Base-by-base conservation (phyloP, 2,797 vertebrate species). In the Pterois miles region DNA sequence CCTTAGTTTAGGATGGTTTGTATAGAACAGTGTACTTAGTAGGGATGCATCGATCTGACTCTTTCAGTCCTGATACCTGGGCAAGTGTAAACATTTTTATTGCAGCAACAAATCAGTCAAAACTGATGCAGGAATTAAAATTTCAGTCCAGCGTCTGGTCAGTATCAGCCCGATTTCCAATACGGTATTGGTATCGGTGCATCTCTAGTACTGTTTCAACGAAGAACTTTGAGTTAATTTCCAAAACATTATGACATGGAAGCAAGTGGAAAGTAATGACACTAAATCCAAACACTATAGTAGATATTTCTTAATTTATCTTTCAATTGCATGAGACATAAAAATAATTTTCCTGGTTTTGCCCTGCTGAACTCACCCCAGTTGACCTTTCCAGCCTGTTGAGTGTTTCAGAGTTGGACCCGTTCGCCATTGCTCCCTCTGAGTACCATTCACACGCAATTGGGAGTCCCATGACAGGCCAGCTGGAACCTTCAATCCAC, bases 401-500 rank as follows among this genome's bases (percentile, higher is more conserved):
- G 78, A 87, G 76, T 85, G 88, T 92, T 91, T 85, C 71, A 83
- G 72, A 74, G 71, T 86, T 89, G 81, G 79, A 81, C 65, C 86
- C 59, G 86, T 86, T 88, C 80, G 73, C 86, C 65, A 29, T 78
- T 65, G 75, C 65, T 89, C 83, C 76, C 85, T 84, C 77, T 53
- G 73, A 78, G 80, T 80, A 84, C 73, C 60, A 58, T 76, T 94
- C 90, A 94, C 91, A 92, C 92, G 92, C 92, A 27, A 93, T 92
- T 72, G 91, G 91, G 91, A 91, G 91, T 90, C 90, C 88, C 83
- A 76, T 84, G 82, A 90, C 91, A 89, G 82, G 82, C 89, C 94
- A 94, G 94, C 78, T 93, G 93, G 87, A 89, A 79, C 81, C 76
- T 85, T 81, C 75, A 84, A 68, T 83, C 85, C 73, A 79, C 67